phyloP scores from a whole-genome alignment of 2,888 invertebrate genomes.

The Thera britannica region DNA sequence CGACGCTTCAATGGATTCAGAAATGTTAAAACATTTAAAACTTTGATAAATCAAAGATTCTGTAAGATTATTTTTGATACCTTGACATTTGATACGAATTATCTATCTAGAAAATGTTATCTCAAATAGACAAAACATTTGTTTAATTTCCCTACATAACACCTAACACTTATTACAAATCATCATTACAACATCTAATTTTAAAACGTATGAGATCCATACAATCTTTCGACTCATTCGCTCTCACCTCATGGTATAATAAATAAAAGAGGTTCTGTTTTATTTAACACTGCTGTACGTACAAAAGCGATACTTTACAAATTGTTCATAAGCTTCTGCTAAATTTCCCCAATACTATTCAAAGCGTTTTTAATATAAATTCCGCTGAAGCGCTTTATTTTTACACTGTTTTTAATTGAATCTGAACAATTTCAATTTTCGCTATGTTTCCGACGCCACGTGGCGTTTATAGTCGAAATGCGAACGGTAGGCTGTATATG shows the following conservation, averaged over 20 bases:
- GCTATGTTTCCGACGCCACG: constrained; percentile 14
- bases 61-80: not conserved
- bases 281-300: not conserved
- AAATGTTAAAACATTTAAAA: no score
- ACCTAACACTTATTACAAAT: not conserved
- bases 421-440: constrained; percentile 38
- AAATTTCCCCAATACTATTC: constrained; percentile 2
- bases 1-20: not conserved
- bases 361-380: constrained; percentile 20
- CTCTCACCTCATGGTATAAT: not conserved
- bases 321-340: constrained; percentile 7
- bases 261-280: not conserved
- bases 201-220: not conserved
- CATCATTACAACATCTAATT: no score
- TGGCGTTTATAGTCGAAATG: constrained; percentile 19
- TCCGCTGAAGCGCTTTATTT: constrained; percentile 8
- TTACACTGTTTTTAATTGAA: constrained; percentile 32
- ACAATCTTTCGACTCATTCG: not conserved
- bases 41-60: no score
- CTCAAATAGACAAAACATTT: not conserved
- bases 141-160: not conserved
- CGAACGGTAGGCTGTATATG: constrained; percentile 3
- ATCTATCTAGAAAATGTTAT: constrained; percentile 6
- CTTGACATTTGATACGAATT: not conserved
- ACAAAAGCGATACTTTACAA: not conserved